phyloP scores from a whole-genome alignment of 2,888 invertebrate genomes.

The Lottia scabra region DNA sequence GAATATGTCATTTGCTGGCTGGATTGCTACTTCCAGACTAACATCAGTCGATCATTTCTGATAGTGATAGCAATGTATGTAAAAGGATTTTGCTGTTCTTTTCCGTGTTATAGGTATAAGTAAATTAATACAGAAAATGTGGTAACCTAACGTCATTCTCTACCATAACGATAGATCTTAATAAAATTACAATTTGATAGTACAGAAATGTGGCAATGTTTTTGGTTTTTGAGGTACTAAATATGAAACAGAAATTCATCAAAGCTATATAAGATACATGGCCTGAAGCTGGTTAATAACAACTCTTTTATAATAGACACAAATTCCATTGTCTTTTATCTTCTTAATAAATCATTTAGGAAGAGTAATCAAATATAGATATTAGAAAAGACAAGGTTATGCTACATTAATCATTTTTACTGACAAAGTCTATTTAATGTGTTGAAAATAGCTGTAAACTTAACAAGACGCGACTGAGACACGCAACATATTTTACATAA shows the following conservation, averaged over 20 bases:
- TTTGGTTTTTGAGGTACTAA: too few species aligned
- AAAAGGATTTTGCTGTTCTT: too few species aligned
- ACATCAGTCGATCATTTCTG: not conserved
- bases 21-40: slow-evolving; percentile 8
- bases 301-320: not conserved
- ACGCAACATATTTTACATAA: slow-evolving; percentile 1
- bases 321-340: not conserved
- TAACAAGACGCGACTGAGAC: not conserved
- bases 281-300: not conserved
- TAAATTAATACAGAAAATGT: too few species aligned
- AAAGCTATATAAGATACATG: not conserved
- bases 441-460: not conserved
- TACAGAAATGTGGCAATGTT: too few species aligned
- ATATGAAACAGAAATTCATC: too few species aligned
- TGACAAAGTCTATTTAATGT: slow-evolving; percentile 1
- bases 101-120: too few species aligned
- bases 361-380: not conserved
- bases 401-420: not conserved
- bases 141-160: too few species aligned
- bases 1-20: slow-evolving; percentile 1
- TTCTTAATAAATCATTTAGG: slow-evolving; percentile 1
- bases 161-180: too few species aligned
- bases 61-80: too few species aligned
- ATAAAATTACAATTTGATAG: too few species aligned
- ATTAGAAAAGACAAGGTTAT: slow-evolving; percentile 1